phyloP scores from a whole-genome alignment of 2,888 invertebrate genomes.

The Notodonta ziczac region DNA sequence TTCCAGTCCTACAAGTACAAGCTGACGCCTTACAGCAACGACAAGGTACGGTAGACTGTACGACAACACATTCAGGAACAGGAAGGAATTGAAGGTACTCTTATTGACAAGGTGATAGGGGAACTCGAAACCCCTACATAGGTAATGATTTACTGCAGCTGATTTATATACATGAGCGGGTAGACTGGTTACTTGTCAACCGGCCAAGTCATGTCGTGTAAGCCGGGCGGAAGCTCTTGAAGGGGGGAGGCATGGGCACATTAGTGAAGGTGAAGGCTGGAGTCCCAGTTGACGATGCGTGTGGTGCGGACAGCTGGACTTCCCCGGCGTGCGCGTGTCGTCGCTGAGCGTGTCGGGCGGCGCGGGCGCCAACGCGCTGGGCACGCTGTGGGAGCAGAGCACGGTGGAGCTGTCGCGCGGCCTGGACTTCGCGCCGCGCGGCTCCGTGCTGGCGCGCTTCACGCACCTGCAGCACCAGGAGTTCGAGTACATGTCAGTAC shows the following conservation, averaged over 20 bases:
- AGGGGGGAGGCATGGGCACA: no score
- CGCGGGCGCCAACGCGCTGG: slow-evolving; percentile 84
- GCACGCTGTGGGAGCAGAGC: slow-evolving; percentile 92
- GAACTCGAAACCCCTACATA: no score
- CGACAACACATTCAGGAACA: no score
- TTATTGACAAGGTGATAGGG: no score
- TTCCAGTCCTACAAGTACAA: slow-evolving; percentile 90
- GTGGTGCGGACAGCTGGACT: slow-evolving; percentile 80
- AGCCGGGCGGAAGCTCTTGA: no score
- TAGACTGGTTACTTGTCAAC: no score
- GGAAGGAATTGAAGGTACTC: no score
- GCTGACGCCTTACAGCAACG: slow-evolving; percentile 86
- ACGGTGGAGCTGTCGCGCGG: slow-evolving; percentile 91
- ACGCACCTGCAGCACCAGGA: slow-evolving; percentile 89
- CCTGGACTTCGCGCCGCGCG: slow-evolving; percentile 92
- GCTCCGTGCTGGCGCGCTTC: slow-evolving; percentile 88
- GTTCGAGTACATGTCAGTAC: slow-evolving; percentile 83
- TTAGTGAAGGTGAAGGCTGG: background rate
- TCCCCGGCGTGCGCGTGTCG: slow-evolving; percentile 84
- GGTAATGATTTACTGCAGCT: no score
- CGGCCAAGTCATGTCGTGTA: no score
- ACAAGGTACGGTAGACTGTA: slow-evolving; percentile 71
- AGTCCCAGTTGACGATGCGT: background rate
- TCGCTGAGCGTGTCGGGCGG: slow-evolving; percentile 80
- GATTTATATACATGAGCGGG: no score